These are phyloP conservation scores for Bryconaethiops microstoma DNA, from an alignment of 2,797 vertebrate genomes.

Conservation along the genomic window DNA sequence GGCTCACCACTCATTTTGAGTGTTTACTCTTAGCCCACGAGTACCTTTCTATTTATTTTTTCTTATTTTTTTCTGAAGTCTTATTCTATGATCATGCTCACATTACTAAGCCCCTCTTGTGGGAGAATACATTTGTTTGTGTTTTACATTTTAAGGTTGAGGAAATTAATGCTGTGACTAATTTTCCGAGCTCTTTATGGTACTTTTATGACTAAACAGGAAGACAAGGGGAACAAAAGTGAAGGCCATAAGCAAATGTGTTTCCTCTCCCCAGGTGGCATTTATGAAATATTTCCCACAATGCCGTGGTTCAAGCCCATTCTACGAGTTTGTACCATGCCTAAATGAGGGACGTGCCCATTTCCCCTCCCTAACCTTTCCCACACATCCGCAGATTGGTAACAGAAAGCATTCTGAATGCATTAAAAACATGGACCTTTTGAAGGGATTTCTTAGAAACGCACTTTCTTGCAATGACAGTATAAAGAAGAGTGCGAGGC, in stretches of 20 bases:
- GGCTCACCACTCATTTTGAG: not conserved
- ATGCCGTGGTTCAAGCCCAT: slow-evolving; percentile 18
- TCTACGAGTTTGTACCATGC: not conserved
- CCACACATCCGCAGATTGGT: not conserved
- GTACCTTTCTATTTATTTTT: slow-evolving; percentile 5
- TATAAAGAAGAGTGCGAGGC: not conserved
- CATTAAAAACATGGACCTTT: not conserved
- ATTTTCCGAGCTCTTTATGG: slow-evolving; percentile 21
- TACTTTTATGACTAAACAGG: slow-evolving; percentile 43
- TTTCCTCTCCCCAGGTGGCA: slow-evolving; percentile 59
- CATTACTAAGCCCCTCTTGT: slow-evolving; percentile 2
- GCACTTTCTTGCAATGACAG: not conserved
- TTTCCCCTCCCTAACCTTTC: slow-evolving; percentile 7
- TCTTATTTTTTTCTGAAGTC: slow-evolving; percentile 4
- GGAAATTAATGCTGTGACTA: slow-evolving; percentile 38
- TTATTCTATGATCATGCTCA: slow-evolving; percentile 35
- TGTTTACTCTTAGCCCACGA: not conserved
- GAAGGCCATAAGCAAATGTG: slow-evolving; percentile 53
- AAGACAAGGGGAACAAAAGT: slow-evolving; percentile 37
- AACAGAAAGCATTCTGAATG: not conserved
- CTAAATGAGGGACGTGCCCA: not conserved
- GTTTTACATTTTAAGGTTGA: not conserved
- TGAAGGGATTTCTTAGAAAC: not conserved
- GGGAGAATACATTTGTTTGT: slow-evolving; percentile 34
- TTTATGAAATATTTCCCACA: slow-evolving; percentile 48